These are phyloP conservation scores for Rhinella marina DNA, from an alignment of 2,797 vertebrate species.

Conservation along the genomic window DNA sequence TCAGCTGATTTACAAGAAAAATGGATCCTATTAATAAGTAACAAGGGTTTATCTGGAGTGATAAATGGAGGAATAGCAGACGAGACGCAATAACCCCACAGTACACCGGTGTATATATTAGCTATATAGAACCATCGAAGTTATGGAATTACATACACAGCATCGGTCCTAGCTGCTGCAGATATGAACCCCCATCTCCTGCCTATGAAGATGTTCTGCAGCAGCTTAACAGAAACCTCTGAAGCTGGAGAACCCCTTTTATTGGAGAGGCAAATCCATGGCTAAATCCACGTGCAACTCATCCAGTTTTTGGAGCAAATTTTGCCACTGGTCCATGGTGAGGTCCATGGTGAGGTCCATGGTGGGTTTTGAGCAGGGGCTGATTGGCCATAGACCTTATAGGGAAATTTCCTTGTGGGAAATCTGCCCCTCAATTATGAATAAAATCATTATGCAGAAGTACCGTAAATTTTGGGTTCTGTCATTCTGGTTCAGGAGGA, in stretches of 20 bases:
- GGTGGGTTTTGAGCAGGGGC: no score
- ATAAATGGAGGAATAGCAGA: background rate
- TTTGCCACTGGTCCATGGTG: no score
- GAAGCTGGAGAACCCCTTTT: background rate
- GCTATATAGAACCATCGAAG: background rate
- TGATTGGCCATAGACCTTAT: no score
- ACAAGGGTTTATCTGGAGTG: background rate
- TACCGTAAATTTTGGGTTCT: background rate
- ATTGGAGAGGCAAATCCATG: background rate
- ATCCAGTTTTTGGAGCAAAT: no score
- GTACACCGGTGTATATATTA: background rate
- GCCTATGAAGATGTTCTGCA: background rate
- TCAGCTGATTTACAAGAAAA: conserved; percentile 15
- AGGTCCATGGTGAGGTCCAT: no score
- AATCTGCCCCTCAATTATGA: background rate
- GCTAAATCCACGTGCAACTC: no score
- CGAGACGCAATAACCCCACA: background rate
- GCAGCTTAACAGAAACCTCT: background rate
- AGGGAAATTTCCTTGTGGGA: no score
- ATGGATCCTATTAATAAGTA: conserved; percentile 10
- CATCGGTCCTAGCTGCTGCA: background rate
- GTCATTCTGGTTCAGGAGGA: background rate
- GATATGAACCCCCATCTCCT: no score
- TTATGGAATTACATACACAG: background rate
- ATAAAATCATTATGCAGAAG: background rate